phyloP scores from a whole-genome alignment of 2,888 invertebrate species.

The Agriopis aurantiaria region DNA sequence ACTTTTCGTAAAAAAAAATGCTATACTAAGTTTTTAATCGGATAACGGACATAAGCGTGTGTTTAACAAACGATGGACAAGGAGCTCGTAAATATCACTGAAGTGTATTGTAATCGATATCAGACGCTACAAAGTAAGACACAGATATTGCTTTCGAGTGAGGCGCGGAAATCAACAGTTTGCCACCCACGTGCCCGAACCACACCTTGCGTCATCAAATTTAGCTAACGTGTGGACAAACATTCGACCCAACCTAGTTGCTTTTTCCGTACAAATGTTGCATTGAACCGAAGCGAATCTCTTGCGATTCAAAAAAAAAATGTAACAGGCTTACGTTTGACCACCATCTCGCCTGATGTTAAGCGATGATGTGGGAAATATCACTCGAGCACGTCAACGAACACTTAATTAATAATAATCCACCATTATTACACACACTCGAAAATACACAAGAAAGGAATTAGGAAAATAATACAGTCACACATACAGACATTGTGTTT shows the following conservation, averaged over 20 bases:
- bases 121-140: constrained; percentile 53
- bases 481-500: too few relatives aligned
- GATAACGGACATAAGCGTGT: neutral
- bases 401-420: too few relatives aligned
- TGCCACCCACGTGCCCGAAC: constrained; percentile 72
- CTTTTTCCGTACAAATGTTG: constrained; percentile 78
- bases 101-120: constrained; percentile 50
- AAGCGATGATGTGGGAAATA: too few relatives aligned
- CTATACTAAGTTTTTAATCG: too few relatives aligned
- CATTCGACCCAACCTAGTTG: constrained; percentile 78
- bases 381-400: too few relatives aligned
- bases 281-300: constrained; percentile 58
- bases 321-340: too few relatives aligned
- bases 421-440: too few relatives aligned
- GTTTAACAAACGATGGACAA: neutral
- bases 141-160: constrained; percentile 63
- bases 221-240: constrained; percentile 84
- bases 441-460: too few relatives aligned
- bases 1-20: too few relatives aligned
- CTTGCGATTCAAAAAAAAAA: too few relatives aligned
- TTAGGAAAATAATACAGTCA: too few relatives aligned
- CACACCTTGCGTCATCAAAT: constrained; percentile 84
- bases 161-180: constrained; percentile 77
- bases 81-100: neutral
- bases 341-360: too few relatives aligned